phyloP scores from a whole-genome alignment of 1,140 invertebrate genomes.

The Kradibia gibbosae region DNA sequence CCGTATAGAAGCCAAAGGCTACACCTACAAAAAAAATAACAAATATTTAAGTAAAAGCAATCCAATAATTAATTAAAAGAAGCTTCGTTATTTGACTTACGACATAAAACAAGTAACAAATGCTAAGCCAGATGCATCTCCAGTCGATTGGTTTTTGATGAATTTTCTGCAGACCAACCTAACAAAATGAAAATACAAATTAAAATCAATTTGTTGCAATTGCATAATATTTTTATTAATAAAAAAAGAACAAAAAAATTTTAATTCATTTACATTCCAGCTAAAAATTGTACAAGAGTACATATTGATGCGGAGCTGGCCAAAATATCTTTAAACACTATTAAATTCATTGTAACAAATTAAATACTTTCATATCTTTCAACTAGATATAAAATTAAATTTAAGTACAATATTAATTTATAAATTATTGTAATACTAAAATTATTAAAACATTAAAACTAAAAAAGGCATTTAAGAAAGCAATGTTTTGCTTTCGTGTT shows the following conservation, averaged over 20 bases:
- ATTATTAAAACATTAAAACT: neutral
- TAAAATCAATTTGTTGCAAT: slow-evolving; percentile 45
- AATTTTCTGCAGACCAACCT: slow-evolving; percentile 81
- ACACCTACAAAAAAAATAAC: slow-evolving; percentile 70
- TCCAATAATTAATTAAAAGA: slow-evolving; percentile 34
- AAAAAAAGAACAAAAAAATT: slow-evolving; percentile 45
- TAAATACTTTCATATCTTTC: slow-evolving; percentile 17
- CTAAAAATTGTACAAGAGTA: slow-evolving; percentile 80
- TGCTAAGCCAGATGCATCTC: slow-evolving; percentile 80
- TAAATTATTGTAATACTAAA: neutral
- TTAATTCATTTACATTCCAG: slow-evolving; percentile 76
- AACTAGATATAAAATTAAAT: neutral
- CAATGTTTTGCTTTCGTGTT: neutral
- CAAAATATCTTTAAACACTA: slow-evolving; percentile 70
- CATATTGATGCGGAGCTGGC: slow-evolving; percentile 78
- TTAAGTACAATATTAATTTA: neutral
- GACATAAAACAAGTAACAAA: slow-evolving; percentile 85
- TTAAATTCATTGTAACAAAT: slow-evolving; percentile 35
- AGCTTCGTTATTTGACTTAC: slow-evolving; percentile 73
- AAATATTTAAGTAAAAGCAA: slow-evolving; percentile 39
- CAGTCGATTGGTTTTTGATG: slow-evolving; percentile 78
- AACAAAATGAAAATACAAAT: slow-evolving; percentile 57
- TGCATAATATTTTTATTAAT: slow-evolving; percentile 30
- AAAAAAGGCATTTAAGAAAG: too few relatives aligned
- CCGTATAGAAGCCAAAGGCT: slow-evolving; percentile 82